A percentile compares a stretch with the other conserved stretches of the same genome.
Evolutionary conservation across 2,113 vertebrate species (phyloP).

Genomic region (Ciconia boyciana): DNA sequence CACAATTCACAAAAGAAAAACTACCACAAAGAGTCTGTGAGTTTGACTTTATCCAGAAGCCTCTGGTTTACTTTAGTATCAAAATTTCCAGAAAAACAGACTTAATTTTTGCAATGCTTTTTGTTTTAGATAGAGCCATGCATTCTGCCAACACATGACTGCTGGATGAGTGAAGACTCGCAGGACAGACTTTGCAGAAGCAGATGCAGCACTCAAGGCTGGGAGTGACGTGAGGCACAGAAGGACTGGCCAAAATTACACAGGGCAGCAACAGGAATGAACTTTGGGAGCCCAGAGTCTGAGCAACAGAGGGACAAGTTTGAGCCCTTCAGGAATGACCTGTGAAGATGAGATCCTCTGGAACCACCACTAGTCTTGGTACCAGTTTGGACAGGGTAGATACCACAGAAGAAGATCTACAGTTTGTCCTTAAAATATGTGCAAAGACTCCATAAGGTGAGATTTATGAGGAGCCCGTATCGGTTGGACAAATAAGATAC

Average conservation of each 20-base stretch:
- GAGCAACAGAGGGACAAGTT: background rate
- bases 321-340: background rate
- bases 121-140: background rate
- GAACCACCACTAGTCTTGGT: background rate
- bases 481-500: background rate
- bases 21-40: background rate
- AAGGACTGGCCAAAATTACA: background rate
- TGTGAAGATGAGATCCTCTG: background rate
- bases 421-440: background rate
- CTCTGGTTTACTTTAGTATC: background rate
- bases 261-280: background rate
- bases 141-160: background rate
- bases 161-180: background rate
- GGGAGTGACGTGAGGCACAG: background rate
- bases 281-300: background rate
- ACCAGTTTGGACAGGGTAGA: background rate
- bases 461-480: background rate
- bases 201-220: background rate
- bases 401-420: background rate
- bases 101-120: background rate
- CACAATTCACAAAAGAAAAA: background rate
- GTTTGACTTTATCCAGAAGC: background rate
- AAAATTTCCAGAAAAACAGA: background rate
- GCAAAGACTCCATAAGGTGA: background rate
- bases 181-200: background rate